phyloP scores from a whole-genome alignment of 2,888 invertebrate genomes.

The Leucania comma region DNA sequence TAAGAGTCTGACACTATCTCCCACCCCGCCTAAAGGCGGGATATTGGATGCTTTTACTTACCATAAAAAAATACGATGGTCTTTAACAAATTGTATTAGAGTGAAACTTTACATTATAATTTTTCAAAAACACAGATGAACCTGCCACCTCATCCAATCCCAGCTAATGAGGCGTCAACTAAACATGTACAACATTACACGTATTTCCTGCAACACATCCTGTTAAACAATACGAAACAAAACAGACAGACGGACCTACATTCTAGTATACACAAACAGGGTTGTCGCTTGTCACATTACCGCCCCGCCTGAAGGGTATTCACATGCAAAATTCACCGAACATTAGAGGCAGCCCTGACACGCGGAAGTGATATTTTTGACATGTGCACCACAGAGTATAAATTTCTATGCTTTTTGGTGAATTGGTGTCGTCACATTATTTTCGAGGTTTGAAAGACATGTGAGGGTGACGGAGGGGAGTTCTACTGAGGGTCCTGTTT shows the following conservation, averaged over 20 bases:
- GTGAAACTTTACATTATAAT: not conserved
- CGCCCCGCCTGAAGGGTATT: conserved; percentile 78
- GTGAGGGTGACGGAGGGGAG: conserved; percentile 42
- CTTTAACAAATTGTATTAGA: not conserved
- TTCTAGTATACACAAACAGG: conserved; percentile 73
- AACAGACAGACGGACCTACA: conserved; percentile 64
- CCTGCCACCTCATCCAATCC: conserved; percentile 26
- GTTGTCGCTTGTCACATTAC: conserved; percentile 90
- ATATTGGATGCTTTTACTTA: too few species aligned
- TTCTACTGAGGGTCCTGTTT: conserved; percentile 20
- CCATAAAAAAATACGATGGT: too few species aligned
- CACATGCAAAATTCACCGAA: conserved; percentile 87
- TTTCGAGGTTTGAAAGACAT: conserved; percentile 62
- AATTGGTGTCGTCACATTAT: conserved; percentile 67
- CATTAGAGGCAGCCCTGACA: conserved; percentile 85
- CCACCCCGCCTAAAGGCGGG: too few species aligned
- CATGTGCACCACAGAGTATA: conserved; percentile 70
- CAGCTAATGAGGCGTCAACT: conserved; percentile 54
- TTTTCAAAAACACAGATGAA: conserved; percentile 15
- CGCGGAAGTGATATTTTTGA: conserved; percentile 87
- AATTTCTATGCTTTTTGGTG: conserved; percentile 66
- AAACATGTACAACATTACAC: conserved; percentile 49
- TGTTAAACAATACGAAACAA: conserved; percentile 62
- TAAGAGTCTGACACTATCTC: too few species aligned
- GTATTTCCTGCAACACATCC: conserved; percentile 51